Percentiles rank a stretch among this genome's conserved stretches.
Evolutionary conservation across 2,888 invertebrate genomes (phyloP).

Genomic region (Hypsopygia costalis): DNA sequence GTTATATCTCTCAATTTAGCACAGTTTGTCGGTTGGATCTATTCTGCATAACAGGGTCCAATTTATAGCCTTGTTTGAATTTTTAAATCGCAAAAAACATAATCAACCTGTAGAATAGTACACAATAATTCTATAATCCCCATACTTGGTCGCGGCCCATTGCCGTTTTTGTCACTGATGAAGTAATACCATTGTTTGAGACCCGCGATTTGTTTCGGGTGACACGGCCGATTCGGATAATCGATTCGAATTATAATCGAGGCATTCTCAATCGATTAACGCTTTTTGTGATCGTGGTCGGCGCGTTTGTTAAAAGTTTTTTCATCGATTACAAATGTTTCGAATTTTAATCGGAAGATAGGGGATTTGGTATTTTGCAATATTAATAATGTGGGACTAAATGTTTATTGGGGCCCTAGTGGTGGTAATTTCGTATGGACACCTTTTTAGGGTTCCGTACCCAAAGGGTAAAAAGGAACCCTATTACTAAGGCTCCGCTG

Average conservation of each 20-base stretch:
- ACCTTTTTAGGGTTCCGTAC: too few relatives aligned
- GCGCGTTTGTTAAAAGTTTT: slow-evolving; percentile 54
- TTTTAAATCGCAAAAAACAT: background rate
- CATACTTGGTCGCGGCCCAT: slow-evolving; percentile 55
- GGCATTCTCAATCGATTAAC: slow-evolving; percentile 67
- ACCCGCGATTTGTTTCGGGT: slow-evolving; percentile 63
- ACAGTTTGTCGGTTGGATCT: too few relatives aligned
- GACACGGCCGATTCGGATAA: slow-evolving; percentile 64
- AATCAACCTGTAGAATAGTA: slow-evolving; percentile 50
- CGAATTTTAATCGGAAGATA: slow-evolving; percentile 7
- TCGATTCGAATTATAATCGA: slow-evolving; percentile 69
- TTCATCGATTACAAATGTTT: slow-evolving; percentile 20
- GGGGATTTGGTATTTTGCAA: slow-evolving; percentile 10
- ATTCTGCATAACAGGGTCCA: too few relatives aligned
- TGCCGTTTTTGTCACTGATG: slow-evolving; percentile 71
- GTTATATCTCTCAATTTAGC: too few relatives aligned
- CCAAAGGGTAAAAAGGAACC: too few relatives aligned
- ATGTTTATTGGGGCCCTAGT: too few relatives aligned
- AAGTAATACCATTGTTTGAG: slow-evolving; percentile 72
- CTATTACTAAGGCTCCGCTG: too few relatives aligned
- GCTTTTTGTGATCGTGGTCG: slow-evolving; percentile 53
- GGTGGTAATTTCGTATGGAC: too few relatives aligned
- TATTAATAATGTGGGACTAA: slow-evolving; percentile 4
- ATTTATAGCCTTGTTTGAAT: too few relatives aligned
- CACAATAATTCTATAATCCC: slow-evolving; percentile 52